Evolutionary conservation across 2,888 invertebrate species (phyloP), one percentile per base, ranked within the genome.

Genomic region (Catocala fraxini): DNA sequence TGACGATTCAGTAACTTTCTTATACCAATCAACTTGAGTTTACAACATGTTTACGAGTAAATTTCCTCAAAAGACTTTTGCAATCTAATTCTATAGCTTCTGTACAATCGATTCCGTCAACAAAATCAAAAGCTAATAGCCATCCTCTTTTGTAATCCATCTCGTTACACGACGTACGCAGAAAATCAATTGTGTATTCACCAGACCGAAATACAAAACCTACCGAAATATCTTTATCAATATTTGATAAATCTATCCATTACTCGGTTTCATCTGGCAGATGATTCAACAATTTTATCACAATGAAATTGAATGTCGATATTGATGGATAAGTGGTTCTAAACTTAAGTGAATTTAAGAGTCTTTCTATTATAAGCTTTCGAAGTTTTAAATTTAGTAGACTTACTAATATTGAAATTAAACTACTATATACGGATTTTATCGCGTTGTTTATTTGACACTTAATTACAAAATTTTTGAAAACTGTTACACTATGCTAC

Each of bases 31-130:
- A 15, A 15, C 15, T 15, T 15, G 15, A 15, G 15, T 15, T 15
- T 2, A 15, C n/a, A 2, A 15, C 2, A 15, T 15, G 15, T 15
- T 35, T 3, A 6, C 35, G 4, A 35, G 35, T 35, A n/a, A n/a
- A n/a, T 6, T 35, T 35, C 7, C 35, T 5, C 4, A 7, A 6
- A 39, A 0, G n/a, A 10, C 13, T 6, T 45, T 6, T 79, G 73
- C 75, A 81, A 83, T 83, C 81, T 79, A 77, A 83, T 80, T 75
- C 71, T 66, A 57, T 53, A 66, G 71, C 73, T 68, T 12, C 11
- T 13, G 9, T 46, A 51, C 10, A 57, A 51, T 66, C 56, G 60
- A 68, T 70, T 69, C 70, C 73, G 75, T 78, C 79, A 75, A 78
- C 76, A 74, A 72, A 70, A 76, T 75, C 59, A 69, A 69, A 72